These are phyloP conservation scores for Brachylomia viminalis DNA, from an alignment of 2,888 invertebrate species.

Conservation along the genomic window DNA sequence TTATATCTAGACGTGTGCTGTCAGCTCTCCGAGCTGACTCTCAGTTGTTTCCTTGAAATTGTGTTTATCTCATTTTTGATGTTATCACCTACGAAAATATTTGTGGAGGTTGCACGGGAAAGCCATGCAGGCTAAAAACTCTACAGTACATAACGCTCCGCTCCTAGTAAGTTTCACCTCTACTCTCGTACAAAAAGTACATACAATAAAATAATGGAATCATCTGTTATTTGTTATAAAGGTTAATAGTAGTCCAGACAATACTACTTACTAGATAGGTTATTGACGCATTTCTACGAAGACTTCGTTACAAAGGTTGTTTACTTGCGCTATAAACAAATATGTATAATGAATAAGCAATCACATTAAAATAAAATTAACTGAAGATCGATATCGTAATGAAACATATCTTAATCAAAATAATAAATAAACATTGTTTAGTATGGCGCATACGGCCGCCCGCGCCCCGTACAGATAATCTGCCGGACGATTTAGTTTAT, in stretches of 20 bases:
- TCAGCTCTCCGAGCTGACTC: background rate
- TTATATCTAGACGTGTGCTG: too few relatives aligned
- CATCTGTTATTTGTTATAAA: background rate
- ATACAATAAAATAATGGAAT: background rate
- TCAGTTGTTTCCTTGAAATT: background rate
- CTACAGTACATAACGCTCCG: background rate
- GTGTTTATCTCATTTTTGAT: background rate
- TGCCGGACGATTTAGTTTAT: slow-evolving; percentile 59
- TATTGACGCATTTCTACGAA: background rate
- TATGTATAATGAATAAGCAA: background rate
- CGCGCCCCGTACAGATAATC: slow-evolving; percentile 47
- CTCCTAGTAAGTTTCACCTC: background rate
- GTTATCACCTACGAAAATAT: too few relatives aligned
- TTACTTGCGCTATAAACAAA: slow-evolving; percentile 1
- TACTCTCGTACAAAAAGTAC: background rate
- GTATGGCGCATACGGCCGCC: slow-evolving; percentile 34
- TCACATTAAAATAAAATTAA: slow-evolving; percentile 20
- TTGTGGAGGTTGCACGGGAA: background rate
- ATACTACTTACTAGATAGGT: background rate
- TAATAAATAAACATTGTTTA: slow-evolving; percentile 46
- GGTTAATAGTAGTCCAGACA: background rate
- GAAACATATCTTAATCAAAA: slow-evolving; percentile 37
- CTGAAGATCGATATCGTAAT: slow-evolving; percentile 20
- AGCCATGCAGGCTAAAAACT: background rate
- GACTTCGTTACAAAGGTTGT: background rate